Percentiles rank a stretch among this genome's conserved stretches.
These are phyloP conservation scores for Lasioglossum marginatum DNA, from an alignment of 2,888 invertebrate genomes.

Conservation along the genomic window DNA sequence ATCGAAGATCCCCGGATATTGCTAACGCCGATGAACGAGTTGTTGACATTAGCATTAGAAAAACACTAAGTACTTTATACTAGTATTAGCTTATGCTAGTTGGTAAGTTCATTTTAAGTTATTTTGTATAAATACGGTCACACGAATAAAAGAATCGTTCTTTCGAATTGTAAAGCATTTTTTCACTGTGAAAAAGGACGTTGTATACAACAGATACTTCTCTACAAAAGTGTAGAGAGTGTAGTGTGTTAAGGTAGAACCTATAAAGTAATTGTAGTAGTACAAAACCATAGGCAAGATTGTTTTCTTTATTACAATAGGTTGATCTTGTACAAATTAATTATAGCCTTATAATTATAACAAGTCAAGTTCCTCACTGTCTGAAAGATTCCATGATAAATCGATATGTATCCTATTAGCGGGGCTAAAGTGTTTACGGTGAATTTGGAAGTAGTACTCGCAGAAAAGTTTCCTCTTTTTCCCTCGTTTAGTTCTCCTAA, in stretches of 20 bases:
- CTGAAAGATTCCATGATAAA: conserved; percentile 73
- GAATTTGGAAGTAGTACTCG: conserved; percentile 79
- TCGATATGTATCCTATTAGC: conserved; percentile 82
- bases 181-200: background rate
- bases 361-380: conserved; percentile 79
- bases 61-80: conserved; percentile 83
- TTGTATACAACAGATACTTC: background rate
- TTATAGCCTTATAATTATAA: conserved; percentile 82
- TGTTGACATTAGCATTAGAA: conserved; percentile 92
- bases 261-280: background rate
- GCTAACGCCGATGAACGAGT: conserved; percentile 94
- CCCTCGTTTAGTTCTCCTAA: conserved; percentile 26
- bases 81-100: background rate
- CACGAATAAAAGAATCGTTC: conserved; percentile 13
- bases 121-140: conserved; percentile 2
- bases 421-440: conserved; percentile 76
- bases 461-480: conserved; percentile 58
- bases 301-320: conserved; percentile 83
- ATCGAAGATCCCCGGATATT: conserved; percentile 95
- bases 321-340: conserved; percentile 83
- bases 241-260: background rate
- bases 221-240: background rate
- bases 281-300: conserved; percentile 78
- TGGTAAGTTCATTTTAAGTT: background rate
- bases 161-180: background rate